phyloP scores from a whole-genome alignment of 2,797 vertebrate species.

The Ctenopoma multispine region DNA sequence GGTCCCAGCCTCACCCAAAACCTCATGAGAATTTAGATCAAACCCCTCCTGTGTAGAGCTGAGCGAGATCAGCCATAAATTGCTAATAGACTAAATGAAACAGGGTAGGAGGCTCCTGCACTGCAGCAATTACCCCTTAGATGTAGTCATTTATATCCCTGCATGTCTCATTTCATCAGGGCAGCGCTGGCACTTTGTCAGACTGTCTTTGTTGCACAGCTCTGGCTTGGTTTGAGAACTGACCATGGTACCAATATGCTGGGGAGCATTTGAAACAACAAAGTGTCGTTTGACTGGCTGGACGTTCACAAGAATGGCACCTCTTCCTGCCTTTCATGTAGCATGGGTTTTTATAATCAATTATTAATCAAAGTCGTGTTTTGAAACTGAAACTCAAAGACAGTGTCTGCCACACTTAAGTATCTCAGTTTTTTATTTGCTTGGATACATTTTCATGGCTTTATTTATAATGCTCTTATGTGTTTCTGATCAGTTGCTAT shows the following conservation, averaged over 20 bases:
- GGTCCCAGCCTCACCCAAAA: constrained; percentile 79
- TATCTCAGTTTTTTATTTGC: constrained; percentile 74
- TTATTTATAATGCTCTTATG: constrained; percentile 64
- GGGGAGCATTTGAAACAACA: constrained; percentile 95
- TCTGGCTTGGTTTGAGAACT: constrained; percentile 58
- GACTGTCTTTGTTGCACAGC: constrained; percentile 73
- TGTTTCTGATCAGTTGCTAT: constrained; percentile 54
- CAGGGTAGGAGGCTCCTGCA: constrained; percentile 87
- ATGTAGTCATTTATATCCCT: constrained; percentile 86
- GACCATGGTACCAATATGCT: constrained; percentile 83
- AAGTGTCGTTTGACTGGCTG: constrained; percentile 95
- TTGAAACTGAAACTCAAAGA: constrained; percentile 95
- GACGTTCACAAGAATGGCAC: constrained; percentile 89
- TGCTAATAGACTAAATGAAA: constrained; percentile 96
- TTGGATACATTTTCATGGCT: constrained; percentile 66
- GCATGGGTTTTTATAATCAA: constrained; percentile 95
- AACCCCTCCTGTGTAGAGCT: constrained; percentile 85
- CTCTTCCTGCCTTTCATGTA: constrained; percentile 99
- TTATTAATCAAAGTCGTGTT: constrained; percentile 99
- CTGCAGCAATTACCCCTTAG: constrained; percentile 83
- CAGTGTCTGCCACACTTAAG: constrained; percentile 85
- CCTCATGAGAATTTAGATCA: constrained; percentile 84
- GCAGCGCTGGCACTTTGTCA: constrained; percentile 80
- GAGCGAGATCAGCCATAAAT: constrained; percentile 95
- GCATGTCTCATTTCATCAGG: constrained; percentile 86